Percentiles rank a stretch among this genome's conserved stretches.
Evolutionary conservation across 2,888 invertebrate genomes (phyloP).

Genomic region (Ganaspis brasiliensis): DNA sequence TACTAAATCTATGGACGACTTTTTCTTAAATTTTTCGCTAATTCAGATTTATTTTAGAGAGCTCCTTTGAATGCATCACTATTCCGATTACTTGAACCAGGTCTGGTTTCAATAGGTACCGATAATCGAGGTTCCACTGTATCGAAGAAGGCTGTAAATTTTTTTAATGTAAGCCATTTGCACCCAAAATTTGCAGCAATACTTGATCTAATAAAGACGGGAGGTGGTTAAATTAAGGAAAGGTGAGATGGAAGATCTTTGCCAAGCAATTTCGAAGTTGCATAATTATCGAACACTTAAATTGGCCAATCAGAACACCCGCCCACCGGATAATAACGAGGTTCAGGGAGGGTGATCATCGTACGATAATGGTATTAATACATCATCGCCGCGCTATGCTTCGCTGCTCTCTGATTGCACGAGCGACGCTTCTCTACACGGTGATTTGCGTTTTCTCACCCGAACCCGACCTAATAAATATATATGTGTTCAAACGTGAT

Average conservation of each 20-base stretch:
- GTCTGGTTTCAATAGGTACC: too few relatives aligned
- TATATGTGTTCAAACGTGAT: conserved; percentile 18
- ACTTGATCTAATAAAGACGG: background rate
- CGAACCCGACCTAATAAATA: conserved; percentile 63
- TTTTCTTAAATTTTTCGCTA: too few relatives aligned
- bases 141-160: background rate
- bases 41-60: too few relatives aligned
- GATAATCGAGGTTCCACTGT: too few relatives aligned
- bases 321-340: conserved; percentile 73
- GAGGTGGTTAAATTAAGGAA: background rate
- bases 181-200: too few relatives aligned
- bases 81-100: too few relatives aligned
- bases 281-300: conserved; percentile 64
- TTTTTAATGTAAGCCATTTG: too few relatives aligned
- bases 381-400: conserved; percentile 75
- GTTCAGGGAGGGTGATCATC: conserved; percentile 70
- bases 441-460: conserved; percentile 67
- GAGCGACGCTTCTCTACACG: conserved; percentile 37
- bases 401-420: conserved; percentile 74
- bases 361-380: conserved; percentile 77
- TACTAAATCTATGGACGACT: too few relatives aligned
- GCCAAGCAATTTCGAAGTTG: conserved; percentile 50
- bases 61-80: too few relatives aligned
- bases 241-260: conserved; percentile 1
- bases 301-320: conserved; percentile 69